Evolutionary conservation across 2,113 vertebrate genomes (phyloP), one percentile per base, ranked within the genome.

Genomic region (Trichomycterus rosablanca): DNA sequence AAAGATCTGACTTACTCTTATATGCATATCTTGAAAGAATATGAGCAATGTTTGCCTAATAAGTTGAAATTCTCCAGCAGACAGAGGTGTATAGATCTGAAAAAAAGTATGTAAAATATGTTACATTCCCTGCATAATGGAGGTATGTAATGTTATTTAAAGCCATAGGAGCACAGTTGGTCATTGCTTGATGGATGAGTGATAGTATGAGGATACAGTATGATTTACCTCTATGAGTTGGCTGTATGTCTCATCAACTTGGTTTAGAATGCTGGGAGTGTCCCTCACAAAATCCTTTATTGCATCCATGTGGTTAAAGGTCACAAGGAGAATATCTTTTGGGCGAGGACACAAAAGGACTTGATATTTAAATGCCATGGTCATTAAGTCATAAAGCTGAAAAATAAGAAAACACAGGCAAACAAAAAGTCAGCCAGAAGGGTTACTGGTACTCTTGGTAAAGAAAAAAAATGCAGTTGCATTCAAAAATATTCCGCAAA

Each of bases 331-430:
- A 15, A 98, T 80, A 77, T 98, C 95, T 70, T 88, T 97, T 42
- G 95, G 93, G 3, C 93, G 87, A 42, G 92, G 89, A 67, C 95
- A 97, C 44, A 98, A 84, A 51, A 98, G 80, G 23, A 98, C 92
- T 83, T 98, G 96, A 76, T 98, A 97, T 76, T 99, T 99, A 83
- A 98, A 97, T 53, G 96, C 95, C 96, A 99, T 98, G 0, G 95
- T 99, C 96, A 99, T 99, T 71, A 99, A 84, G 75, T 99, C 95
- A 19, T 97, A 99, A 1, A 99, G 91, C 95, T 98, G 86, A 30
- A 70, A 65, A 77, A 6, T 35, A 6, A n/a, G 42, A 68, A 42
- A 55, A n/a, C 22, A 55, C 19, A 39, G 52, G 2, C n/a, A 14
- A 44, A 24, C 55, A 4, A 51, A 4, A 19, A 23, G 26, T 30